Base-by-base conservation (phyloP, 2,797 vertebrate genomes). In the Thaleichthys pacificus region DNA sequence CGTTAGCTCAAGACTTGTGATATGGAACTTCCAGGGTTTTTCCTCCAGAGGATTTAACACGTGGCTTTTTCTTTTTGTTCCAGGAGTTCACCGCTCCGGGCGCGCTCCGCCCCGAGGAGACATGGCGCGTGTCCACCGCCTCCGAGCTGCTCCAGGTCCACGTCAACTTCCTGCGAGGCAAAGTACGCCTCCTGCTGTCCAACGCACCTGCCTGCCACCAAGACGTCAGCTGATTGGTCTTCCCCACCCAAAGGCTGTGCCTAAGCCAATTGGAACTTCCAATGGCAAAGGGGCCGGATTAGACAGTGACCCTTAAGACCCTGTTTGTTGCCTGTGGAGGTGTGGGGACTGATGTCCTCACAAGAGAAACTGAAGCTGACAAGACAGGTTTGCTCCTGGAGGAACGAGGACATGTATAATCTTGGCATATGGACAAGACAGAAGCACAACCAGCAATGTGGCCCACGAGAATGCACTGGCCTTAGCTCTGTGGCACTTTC, bases 151-250 rank as follows among this genome's bases (percentile, higher is more conserved):
- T 97, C 66, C 93, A 90, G 61, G 86, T 94, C 69, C 91, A 96
- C 21, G 82, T 93, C 80, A 95, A 94, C 84, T 97, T 97, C 86
- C 90, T 97, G 77, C 89, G 95, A 30, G 96, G 96, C 28, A 96
- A 96, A 87, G 93, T 95, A 86, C 93, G 82, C 62, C 85, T 94
- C 68, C 93, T 96, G 42, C 82, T 95, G 0, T 70, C 76, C 2
- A 86, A 79, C 7, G 92, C 93, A 17, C 90, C 92, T 57, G 91
- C 89, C 61, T 97, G 96, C 82, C 88, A 88, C 76, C 89, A 83
- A 73, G 89, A 88, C 12, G 87, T 90, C 84, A 95, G 94, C 93
- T 96, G 95, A 96, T 90, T 28, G 1, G 78, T 30, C 28, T 49
- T 61, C 17, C 28, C 51, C 30, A 47, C 42, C 42, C 42, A 47